Percentiles rank a stretch among this genome's conserved stretches.
These are phyloP conservation scores for Seriola rivoliana DNA, from an alignment of 2,113 vertebrate genomes.

Conservation along the genomic window DNA sequence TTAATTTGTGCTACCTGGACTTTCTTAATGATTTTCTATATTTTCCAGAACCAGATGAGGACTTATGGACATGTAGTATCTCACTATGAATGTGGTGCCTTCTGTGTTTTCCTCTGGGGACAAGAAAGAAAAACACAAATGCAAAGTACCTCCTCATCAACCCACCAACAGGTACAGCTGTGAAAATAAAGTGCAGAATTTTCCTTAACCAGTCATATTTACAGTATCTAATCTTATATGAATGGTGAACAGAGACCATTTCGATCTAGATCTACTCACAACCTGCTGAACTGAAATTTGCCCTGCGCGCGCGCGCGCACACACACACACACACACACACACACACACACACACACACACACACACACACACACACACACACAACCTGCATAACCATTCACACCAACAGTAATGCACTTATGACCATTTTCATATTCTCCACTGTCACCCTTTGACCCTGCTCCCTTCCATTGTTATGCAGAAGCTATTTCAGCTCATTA, in stretches of 20 bases:
- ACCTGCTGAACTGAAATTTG: neutral
- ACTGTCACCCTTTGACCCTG: conserved; percentile 21
- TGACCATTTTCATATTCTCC: conserved; percentile 22
- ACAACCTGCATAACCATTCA: neutral
- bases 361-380: too few relatives aligned
- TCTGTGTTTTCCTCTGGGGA: too few relatives aligned
- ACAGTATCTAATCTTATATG: neutral
- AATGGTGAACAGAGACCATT: neutral
- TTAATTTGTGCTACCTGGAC: too few relatives aligned
- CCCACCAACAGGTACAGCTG: neutral
- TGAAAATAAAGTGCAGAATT: neutral
- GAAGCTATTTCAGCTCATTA: conserved; percentile 78
- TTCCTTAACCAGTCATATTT: too few relatives aligned
- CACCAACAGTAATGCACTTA: neutral
- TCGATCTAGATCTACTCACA: neutral
- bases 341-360: too few relatives aligned
- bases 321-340: too few relatives aligned
- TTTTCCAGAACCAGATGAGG: neutral
- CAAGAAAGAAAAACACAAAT: neutral
- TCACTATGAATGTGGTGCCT: neutral
- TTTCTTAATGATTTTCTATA: too few relatives aligned
- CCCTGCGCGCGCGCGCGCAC: too few relatives aligned
- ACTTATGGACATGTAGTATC: too few relatives aligned
- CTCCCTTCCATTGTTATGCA: conserved; percentile 68
- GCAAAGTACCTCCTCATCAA: neutral